Conservation (phyloP, 1,140 invertebrate species). For the Drosophila grimshawi region DNA sequence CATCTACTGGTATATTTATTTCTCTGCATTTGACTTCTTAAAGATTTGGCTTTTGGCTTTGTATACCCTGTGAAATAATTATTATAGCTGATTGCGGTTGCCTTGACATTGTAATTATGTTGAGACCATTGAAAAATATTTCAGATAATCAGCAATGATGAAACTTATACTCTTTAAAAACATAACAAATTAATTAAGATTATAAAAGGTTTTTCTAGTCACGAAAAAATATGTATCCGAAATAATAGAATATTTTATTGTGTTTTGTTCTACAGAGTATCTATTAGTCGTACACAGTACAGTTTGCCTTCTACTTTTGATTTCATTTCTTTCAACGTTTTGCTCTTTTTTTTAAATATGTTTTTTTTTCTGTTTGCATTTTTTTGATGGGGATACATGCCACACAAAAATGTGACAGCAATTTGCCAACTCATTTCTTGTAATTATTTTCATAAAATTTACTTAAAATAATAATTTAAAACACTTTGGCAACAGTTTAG, state of each 20-base stretch:
- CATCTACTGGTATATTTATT: background rate
- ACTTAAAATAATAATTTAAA: slow-evolving; percentile 73
- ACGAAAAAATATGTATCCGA: too few relatives aligned
- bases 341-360: background rate
- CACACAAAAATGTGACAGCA: slow-evolving; percentile 16
- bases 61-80: slow-evolving; percentile 1
- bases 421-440: slow-evolving; percentile 24
- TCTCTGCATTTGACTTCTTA: background rate
- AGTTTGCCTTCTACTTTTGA: slow-evolving; percentile 5
- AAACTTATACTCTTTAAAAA: too few relatives aligned
- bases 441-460: slow-evolving; percentile 18
- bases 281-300: background rate
- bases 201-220: too few relatives aligned
- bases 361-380: slow-evolving; percentile 9
- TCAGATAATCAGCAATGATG: too few relatives aligned
- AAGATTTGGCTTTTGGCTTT: background rate
- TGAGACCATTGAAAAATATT: too few relatives aligned
- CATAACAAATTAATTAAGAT: too few relatives aligned
- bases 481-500: slow-evolving; percentile 72
- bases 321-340: slow-evolving; percentile 22
- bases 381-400: background rate
- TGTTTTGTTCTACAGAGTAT: background rate
- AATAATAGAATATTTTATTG: too few relatives aligned
- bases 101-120: too few relatives aligned
- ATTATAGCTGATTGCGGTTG: too few relatives aligned